phyloP scores from a whole-genome alignment of 1,140 invertebrate genomes.

The Pogonognathellus flavescens region DNA sequence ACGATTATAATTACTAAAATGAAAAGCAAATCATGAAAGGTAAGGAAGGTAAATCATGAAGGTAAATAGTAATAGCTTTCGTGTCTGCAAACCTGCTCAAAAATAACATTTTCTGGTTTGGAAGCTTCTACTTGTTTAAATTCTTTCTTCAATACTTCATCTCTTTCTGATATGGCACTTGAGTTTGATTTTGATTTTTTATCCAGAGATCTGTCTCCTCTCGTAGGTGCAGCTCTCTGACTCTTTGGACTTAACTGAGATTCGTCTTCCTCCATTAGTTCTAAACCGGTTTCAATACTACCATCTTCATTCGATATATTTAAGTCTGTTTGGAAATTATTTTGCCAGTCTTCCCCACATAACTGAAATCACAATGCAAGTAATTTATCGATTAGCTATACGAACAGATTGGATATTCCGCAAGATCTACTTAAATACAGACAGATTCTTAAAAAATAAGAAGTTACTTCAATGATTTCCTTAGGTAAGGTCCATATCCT shows the following conservation, averaged over 20 bases:
- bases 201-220: constrained; percentile 43
- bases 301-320: constrained; percentile 35
- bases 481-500: constrained; percentile 86
- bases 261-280: constrained; percentile 36
- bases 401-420: too few species aligned
- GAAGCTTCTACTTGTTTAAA: constrained; percentile 55
- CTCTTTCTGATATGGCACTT: constrained; percentile 47
- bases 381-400: too few species aligned
- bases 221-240: not conserved
- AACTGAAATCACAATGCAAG: constrained; percentile 51
- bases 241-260: constrained; percentile 36
- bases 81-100: constrained; percentile 62
- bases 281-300: constrained; percentile 23
- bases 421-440: too few species aligned
- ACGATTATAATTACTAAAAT: too few species aligned
- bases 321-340: not conserved
- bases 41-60: too few species aligned
- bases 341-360: constrained; percentile 59
- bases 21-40: too few species aligned
- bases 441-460: not conserved
- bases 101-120: constrained; percentile 61
- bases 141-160: constrained; percentile 64
- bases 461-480: constrained; percentile 63
- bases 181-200: constrained; percentile 4
- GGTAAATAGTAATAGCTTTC: too few species aligned